phyloP scores from a whole-genome alignment of 1,140 invertebrate genomes.

The Chrysoperla carnea region DNA sequence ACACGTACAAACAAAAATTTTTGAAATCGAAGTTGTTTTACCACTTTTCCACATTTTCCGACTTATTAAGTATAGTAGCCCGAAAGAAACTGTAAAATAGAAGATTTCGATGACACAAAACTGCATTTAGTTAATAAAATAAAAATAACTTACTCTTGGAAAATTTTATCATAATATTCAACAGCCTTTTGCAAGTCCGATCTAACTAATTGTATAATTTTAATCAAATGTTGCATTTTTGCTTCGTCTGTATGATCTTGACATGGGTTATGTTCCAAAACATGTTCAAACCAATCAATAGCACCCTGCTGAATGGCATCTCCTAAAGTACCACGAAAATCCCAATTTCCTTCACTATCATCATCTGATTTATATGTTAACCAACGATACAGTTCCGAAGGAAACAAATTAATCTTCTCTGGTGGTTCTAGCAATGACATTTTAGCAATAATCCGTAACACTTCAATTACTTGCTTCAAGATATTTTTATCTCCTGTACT shows the following conservation, averaged over 20 bases:
- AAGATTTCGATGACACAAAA: too few species aligned
- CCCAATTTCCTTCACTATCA: constrained; percentile 21
- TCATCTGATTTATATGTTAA: constrained; percentile 26
- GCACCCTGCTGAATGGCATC: constrained; percentile 53
- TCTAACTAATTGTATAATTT: constrained; percentile 63
- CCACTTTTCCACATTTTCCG: too few species aligned
- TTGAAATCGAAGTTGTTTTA: too few species aligned
- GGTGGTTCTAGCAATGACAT: constrained; percentile 36
- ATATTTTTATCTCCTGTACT: constrained; percentile 44
- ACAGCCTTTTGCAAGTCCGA: constrained; percentile 63
- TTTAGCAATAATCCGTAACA: constrained; percentile 46
- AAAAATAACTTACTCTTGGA: constrained; percentile 31
- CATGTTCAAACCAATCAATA: constrained; percentile 56
- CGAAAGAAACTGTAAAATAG: too few species aligned
- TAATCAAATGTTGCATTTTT: constrained; percentile 53
- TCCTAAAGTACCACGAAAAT: constrained; percentile 38
- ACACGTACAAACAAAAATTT: too few species aligned
- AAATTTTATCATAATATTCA: constrained; percentile 66
- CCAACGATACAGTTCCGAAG: constrained; percentile 46
- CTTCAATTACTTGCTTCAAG: constrained; percentile 45
- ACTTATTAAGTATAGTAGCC: too few species aligned
- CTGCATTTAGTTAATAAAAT: too few species aligned
- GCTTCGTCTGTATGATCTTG: constrained; percentile 39
- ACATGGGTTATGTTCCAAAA: constrained; percentile 42
- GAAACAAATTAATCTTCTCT: constrained; percentile 44